Conservation (phyloP, 1,140 invertebrate genomes). For the Pogonomyrmex barbatus region DNA sequence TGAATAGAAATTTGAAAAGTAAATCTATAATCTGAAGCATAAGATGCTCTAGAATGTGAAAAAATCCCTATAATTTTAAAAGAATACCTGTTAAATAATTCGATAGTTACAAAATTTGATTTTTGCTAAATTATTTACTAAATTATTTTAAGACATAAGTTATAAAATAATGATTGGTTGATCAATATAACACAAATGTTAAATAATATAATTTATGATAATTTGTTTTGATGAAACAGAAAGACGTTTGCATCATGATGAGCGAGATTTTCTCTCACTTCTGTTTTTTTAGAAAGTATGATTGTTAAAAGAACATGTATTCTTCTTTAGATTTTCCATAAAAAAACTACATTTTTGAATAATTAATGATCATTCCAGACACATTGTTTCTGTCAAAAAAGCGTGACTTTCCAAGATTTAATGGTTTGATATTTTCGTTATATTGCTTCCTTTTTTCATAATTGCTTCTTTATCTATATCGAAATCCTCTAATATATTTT, state of each 20-base stretch:
- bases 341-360: not conserved
- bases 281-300: not conserved
- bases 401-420: not conserved
- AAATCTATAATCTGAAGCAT: not conserved
- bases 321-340: slow-evolving; percentile 1
- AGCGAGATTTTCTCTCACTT: not conserved
- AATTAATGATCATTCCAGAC: not conserved
- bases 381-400: not conserved
- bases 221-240: not conserved
- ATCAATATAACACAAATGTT: not conserved
- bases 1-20: slow-evolving; percentile 24
- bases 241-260: not conserved
- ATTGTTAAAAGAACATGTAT: not conserved
- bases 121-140: no score
- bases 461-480: not conserved
- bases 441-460: not conserved
- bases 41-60: not conserved
- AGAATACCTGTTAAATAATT: not conserved
- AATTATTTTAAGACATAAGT: no score
- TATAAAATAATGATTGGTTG: not conserved
- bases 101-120: no score
- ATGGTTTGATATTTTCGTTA: not conserved
- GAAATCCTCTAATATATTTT: not conserved
- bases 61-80: not conserved
- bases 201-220: not conserved